Evolutionary conservation across 2,888 invertebrate genomes (phyloP).

Genomic region (Cancer borealis): DNA sequence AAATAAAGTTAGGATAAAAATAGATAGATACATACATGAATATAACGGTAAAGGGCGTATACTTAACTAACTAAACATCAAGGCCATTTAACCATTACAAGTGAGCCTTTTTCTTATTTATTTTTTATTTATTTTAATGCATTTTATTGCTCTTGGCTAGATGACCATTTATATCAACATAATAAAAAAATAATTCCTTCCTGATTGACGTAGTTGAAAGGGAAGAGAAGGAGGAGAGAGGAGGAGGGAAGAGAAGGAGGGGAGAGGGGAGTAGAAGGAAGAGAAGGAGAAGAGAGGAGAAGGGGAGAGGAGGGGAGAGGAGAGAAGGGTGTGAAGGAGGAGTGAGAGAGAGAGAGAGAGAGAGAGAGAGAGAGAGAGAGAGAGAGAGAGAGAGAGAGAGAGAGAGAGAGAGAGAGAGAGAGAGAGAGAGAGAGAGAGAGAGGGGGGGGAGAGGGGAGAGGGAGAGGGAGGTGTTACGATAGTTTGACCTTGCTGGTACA

Average conservation of each 20-base stretch:
- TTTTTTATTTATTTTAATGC: too few species aligned
- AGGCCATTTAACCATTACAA: too few species aligned
- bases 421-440: background rate
- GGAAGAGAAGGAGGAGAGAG: background rate
- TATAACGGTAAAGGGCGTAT: background rate
- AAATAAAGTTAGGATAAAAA: too few species aligned
- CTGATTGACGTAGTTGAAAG: too few species aligned
- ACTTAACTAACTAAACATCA: background rate
- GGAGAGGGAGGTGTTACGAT: background rate
- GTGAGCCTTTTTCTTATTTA: too few species aligned
- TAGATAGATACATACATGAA: background rate
- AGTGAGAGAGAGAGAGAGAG: background rate
- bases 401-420: background rate
- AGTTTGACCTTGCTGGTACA: too few species aligned
- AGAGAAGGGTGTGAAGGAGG: background rate
- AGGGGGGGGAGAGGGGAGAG: background rate
- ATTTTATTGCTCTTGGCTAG: too few species aligned
- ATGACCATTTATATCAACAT: too few species aligned
- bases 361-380: background rate
- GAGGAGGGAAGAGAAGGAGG: too few species aligned
- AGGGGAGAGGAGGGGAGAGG: background rate
- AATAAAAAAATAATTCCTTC: too few species aligned
- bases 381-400: background rate
- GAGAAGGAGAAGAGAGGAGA: too few species aligned
- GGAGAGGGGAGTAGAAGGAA: background rate